Percentiles rank a stretch among this genome's conserved stretches.
These are phyloP conservation scores for Cantharis nigra DNA, from an alignment of 2,888 invertebrate species.

Conservation along the genomic window DNA sequence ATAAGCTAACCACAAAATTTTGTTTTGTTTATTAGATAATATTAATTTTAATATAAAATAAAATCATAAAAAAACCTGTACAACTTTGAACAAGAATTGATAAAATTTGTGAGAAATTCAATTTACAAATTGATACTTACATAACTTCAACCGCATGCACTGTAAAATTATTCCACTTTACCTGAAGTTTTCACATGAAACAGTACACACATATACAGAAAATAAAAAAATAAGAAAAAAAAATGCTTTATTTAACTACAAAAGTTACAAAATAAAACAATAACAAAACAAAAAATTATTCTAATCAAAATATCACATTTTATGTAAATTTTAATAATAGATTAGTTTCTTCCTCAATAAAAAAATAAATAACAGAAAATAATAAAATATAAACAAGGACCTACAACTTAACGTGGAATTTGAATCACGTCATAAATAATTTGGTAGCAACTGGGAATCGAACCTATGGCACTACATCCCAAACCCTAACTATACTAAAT, in stretches of 20 bases:
- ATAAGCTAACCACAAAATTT: no score
- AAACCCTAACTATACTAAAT: no score
- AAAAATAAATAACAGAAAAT: not conserved
- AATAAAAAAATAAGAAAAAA: constrained; percentile 8
- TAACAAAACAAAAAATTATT: constrained; percentile 5
- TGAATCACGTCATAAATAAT: no score
- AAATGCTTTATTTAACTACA: constrained; percentile 23
- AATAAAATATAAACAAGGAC: no score
- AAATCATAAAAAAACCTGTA: not conserved
- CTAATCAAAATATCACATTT: not conserved
- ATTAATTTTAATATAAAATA: not conserved
- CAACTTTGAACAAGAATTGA: not conserved
- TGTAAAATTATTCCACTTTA: constrained; percentile 27
- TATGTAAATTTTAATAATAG: not conserved
- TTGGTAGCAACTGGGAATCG: no score
- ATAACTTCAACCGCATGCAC: constrained; percentile 28
- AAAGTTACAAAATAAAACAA: constrained; percentile 21
- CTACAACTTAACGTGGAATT: no score
- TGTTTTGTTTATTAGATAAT: no score
- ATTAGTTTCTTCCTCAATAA: not conserved
- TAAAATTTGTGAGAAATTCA: not conserved
- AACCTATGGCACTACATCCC: no score
- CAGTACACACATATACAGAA: constrained; percentile 4
- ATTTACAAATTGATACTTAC: constrained; percentile 21
- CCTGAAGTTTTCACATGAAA: constrained; percentile 8